phyloP scores from a whole-genome alignment of 1,140 invertebrate species.

The Ceratitis capitata region DNA sequence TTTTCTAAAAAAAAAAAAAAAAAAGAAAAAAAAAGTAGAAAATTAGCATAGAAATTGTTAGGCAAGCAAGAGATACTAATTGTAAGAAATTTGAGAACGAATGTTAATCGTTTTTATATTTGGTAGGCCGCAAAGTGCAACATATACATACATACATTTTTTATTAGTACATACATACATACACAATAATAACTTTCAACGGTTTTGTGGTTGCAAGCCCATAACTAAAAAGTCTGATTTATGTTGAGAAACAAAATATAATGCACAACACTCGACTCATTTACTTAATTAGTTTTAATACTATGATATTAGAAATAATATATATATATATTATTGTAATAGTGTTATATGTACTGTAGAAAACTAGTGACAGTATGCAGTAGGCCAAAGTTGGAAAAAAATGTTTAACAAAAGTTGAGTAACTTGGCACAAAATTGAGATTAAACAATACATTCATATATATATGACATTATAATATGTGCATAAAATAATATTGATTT shows the following conservation, averaged over 20 bases:
- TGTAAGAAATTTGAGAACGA: not conserved
- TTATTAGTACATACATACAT: no score
- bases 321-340: not conserved
- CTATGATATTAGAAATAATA: not conserved
- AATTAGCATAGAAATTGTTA: no score
- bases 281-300: not conserved
- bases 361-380: not conserved
- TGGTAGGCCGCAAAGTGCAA: slow-evolving; percentile 28
- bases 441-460: not conserved
- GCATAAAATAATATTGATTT: not conserved
- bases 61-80: not conserved
- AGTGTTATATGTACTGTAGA: not conserved
- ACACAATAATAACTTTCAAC: slow-evolving; percentile 1
- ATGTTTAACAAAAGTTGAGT: not conserved
- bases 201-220: not conserved
- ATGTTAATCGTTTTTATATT: not conserved
- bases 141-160: no score
- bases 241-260: not conserved
- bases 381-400: not conserved
- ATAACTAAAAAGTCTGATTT: slow-evolving; percentile 24
- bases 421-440: slow-evolving; percentile 27
- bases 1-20: not conserved
- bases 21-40: no score
- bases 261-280: slow-evolving; percentile 25
- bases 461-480: not conserved